phyloP scores from a whole-genome alignment of 2,797 vertebrate genomes.

The Sebastes umbrosus region DNA sequence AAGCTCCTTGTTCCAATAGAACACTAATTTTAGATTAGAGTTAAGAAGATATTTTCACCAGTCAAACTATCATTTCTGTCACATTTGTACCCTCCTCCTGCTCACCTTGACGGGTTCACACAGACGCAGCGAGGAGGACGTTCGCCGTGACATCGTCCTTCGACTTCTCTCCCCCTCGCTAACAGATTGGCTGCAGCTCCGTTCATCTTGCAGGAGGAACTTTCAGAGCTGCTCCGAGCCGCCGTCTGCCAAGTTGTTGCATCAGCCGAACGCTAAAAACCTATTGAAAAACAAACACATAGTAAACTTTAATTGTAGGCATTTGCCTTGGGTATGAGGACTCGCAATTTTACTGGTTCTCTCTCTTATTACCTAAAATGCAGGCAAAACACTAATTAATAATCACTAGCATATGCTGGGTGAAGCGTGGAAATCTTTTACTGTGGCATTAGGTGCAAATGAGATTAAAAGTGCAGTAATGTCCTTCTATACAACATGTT shows the following conservation, averaged over 20 bases:
- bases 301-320: conserved; percentile 81
- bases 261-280: conserved; percentile 68
- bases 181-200: neutral
- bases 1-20: neutral
- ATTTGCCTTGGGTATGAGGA: conserved; percentile 71
- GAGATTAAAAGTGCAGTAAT: conserved; percentile 60
- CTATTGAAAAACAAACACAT: conserved; percentile 84
- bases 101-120: neutral
- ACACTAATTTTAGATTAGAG: neutral
- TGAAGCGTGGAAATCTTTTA: conserved; percentile 67
- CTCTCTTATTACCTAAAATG: conserved; percentile 72
- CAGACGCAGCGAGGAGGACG: neutral
- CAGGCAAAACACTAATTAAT: conserved; percentile 80
- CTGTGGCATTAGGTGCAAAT: conserved; percentile 69
- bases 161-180: neutral
- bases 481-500: neutral
- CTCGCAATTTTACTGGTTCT: conserved; percentile 69
- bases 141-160: neutral
- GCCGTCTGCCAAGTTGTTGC: conserved; percentile 65
- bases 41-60: neutral
- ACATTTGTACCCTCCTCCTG: neutral
- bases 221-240: conserved; percentile 9
- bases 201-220: conserved; percentile 36
- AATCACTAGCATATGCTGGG: conserved; percentile 79
- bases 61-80: neutral